Percentiles rank a stretch among this genome's conserved stretches.
Evolutionary conservation across 2,888 invertebrate genomes (phyloP).

Genomic region (Odontomyia ornata): DNA sequence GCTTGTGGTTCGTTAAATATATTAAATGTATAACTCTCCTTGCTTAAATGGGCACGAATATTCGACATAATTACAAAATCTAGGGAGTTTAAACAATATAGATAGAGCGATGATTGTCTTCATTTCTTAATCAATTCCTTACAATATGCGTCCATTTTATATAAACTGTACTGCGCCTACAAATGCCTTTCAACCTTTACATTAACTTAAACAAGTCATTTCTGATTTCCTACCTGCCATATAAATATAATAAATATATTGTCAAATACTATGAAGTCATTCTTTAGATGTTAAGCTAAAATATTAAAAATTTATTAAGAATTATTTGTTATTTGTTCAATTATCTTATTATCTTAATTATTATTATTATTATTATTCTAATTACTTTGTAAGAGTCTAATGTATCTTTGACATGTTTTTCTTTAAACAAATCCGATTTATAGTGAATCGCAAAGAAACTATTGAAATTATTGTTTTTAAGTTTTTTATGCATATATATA

Average conservation of each 20-base stretch:
- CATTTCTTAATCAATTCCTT: too few relatives aligned
- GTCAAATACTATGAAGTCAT: conserved; percentile 1
- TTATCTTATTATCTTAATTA: background rate
- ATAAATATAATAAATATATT: background rate
- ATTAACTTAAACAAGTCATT: background rate
- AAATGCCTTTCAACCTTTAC: background rate
- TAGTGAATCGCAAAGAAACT: background rate
- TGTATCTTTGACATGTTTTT: background rate
- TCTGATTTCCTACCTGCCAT: background rate
- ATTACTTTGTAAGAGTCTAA: background rate
- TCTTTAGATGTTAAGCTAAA: background rate
- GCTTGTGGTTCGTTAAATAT: too few relatives aligned
- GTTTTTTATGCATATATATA: background rate
- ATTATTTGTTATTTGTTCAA: conserved; percentile 10
- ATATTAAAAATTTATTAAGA: background rate
- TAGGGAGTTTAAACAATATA: too few relatives aligned
- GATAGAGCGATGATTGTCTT: too few relatives aligned
- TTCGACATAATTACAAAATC: too few relatives aligned
- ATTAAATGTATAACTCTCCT: too few relatives aligned
- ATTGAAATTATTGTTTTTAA: background rate
- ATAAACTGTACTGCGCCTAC: background rate
- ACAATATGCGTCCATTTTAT: background rate
- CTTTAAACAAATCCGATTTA: background rate
- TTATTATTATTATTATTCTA: too few relatives aligned
- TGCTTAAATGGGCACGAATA: too few relatives aligned